Percentiles rank a stretch among this genome's conserved stretches.
Conservation (phyloP, 2,113 vertebrate genomes). For the Nannospalax galili region DNA sequence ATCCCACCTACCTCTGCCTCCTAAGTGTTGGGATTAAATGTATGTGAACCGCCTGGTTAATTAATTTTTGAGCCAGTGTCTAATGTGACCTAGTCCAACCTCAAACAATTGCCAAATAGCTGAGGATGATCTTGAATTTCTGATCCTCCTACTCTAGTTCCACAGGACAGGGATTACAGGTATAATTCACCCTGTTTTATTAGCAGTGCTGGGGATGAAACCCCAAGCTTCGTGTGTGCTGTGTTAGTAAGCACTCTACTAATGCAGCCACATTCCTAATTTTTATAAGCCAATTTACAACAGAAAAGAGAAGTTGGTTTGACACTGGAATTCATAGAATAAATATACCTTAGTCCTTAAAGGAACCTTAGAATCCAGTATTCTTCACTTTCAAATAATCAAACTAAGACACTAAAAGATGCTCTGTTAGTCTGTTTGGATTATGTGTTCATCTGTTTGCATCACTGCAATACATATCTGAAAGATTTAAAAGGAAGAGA, state of each 20-base stretch:
- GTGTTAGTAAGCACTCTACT: not conserved
- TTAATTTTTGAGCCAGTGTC: not conserved
- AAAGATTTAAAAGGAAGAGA: not conserved
- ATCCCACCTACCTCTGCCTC: too few species aligned
- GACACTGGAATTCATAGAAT: slow-evolving; percentile 4
- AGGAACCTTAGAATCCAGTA: slow-evolving; percentile 17
- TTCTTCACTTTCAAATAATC: slow-evolving; percentile 4
- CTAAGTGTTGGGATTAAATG: too few species aligned
- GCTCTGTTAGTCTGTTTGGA: not conserved
- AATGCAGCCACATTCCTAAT: not conserved
- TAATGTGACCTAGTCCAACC: not conserved
- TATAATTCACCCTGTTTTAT: not conserved
- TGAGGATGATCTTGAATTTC: not conserved
- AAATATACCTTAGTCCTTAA: not conserved
- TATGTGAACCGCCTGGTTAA: too few species aligned
- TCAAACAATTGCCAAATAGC: too few species aligned
- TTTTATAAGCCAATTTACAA: not conserved
- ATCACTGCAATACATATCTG: too few species aligned
- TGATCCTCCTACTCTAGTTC: too few species aligned
- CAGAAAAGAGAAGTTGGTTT: not conserved
- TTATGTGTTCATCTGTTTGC: not conserved
- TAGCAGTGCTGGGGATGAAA: not conserved
- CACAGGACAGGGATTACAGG: too few species aligned
- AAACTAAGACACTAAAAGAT: not conserved
- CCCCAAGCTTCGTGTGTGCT: not conserved